phyloP scores from a whole-genome alignment of 2,113 vertebrate species.

The Trogon surrucura region DNA sequence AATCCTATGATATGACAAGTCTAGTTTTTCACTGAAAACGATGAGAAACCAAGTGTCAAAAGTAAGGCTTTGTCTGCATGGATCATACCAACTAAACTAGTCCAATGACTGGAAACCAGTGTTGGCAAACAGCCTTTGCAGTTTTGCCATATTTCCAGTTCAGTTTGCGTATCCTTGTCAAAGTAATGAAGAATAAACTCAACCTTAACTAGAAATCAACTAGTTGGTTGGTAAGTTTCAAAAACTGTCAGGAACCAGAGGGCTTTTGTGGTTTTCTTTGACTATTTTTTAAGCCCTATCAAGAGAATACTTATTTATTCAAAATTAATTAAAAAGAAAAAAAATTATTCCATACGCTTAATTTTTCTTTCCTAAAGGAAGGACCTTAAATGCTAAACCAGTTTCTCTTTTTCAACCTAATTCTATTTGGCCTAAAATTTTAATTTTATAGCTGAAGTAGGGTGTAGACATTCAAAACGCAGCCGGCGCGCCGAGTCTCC shows the following conservation, averaged over 20 bases:
- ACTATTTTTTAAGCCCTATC: not conserved
- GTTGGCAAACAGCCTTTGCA: conserved; percentile 40
- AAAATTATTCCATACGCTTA: not conserved
- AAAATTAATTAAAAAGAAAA: not conserved
- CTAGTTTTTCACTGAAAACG: not conserved
- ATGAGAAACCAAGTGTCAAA: not conserved
- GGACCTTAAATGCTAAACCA: not conserved
- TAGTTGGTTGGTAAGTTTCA: not conserved
- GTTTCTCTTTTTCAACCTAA: conserved; percentile 50
- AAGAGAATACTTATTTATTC: not conserved
- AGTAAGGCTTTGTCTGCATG: conserved; percentile 57
- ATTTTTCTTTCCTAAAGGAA: conserved; percentile 29
- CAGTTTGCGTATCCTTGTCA: conserved; percentile 34
- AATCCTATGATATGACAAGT: conserved; percentile 48
- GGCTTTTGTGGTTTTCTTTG: not conserved
- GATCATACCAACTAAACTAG: conserved; percentile 12
- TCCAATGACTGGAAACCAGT: conserved; percentile 48
- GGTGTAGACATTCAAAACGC: conserved; percentile 18
- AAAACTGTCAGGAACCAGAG: conserved; percentile 6
- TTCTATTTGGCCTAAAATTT: conserved; percentile 43
- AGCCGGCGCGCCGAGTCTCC: not conserved
- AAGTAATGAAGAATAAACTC: not conserved
- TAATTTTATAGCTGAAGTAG: conserved; percentile 18
- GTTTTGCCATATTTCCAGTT: conserved; percentile 20
- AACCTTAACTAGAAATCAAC: not conserved